These are phyloP conservation scores for Mormoops blainvillei DNA, from an alignment of 2,113 vertebrate genomes.

Conservation along the genomic window DNA sequence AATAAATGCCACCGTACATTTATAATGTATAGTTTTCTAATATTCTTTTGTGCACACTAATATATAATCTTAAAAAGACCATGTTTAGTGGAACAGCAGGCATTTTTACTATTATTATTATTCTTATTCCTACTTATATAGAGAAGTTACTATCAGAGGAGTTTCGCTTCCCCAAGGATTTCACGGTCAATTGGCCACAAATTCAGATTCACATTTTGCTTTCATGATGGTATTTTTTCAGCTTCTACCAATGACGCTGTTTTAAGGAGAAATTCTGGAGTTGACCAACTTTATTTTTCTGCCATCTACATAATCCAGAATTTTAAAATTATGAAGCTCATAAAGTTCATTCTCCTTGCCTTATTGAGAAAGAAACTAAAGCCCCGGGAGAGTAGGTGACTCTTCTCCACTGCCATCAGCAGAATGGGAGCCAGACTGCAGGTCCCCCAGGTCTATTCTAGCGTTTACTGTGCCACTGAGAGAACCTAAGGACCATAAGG, in stretches of 20 bases:
- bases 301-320: neutral
- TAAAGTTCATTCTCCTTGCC: neutral
- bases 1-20: neutral
- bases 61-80: neutral
- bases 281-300: constrained; percentile 1
- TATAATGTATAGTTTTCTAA: neutral
- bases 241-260: neutral
- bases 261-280: constrained; percentile 4
- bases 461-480: neutral
- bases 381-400: neutral
- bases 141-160: neutral
- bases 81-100: neutral
- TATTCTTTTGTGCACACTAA: neutral
- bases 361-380: neutral
- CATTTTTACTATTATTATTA: neutral
- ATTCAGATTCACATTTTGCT: neutral
- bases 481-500: neutral
- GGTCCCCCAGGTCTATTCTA: neutral
- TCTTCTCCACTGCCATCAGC: neutral
- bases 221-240: constrained; percentile 17
- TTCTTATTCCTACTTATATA: neutral
- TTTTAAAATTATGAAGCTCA: neutral
- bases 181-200: neutral
- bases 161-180: neutral
- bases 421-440: neutral